Percentiles rank a stretch among this genome's conserved stretches.
phyloP scores from a whole-genome alignment of 35 echinoderm and acorn worm species.

The Apostichopus californicus region DNA sequence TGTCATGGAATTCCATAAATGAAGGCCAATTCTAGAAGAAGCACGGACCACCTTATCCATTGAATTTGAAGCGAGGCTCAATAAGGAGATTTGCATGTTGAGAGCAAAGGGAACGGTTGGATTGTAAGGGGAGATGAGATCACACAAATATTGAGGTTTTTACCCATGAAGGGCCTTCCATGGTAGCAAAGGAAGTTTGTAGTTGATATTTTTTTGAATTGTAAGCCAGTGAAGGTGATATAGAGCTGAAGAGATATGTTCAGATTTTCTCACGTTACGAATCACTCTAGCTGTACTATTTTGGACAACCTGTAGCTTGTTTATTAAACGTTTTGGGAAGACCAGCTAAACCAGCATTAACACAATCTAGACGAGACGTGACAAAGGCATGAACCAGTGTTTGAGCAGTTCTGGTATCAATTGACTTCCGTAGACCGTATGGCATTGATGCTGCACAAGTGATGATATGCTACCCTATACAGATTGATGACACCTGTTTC shows the following conservation, averaged over 20 bases:
- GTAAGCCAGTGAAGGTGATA: background rate
- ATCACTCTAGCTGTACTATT: slow-evolving; percentile 13
- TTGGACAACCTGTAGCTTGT: slow-evolving; percentile 5
- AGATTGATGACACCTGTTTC: background rate
- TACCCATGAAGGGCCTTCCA: background rate
- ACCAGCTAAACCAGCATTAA: slow-evolving; percentile 3
- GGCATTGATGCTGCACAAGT: background rate
- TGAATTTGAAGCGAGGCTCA: no score
- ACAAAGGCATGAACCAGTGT: background rate
- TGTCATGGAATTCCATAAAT: no score
- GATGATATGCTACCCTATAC: background rate
- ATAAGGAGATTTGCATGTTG: no score
- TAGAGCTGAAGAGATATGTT: background rate
- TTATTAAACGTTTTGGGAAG: slow-evolving; percentile 10
- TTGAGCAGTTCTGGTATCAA: background rate
- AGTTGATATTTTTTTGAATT: background rate
- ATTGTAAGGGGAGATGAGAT: no score
- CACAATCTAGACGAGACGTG: slow-evolving; percentile 10
- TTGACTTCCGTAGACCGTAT: background rate
- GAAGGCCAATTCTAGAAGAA: no score
- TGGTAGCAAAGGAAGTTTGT: background rate
- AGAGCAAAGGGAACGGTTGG: no score
- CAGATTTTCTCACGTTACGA: background rate
- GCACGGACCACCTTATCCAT: no score
- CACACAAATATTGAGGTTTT: background rate